Percentiles rank a stretch among this genome's conserved stretches.
Conservation (phyloP, 2,888 invertebrate species). For the Trissonchulus latispiculum region DNA sequence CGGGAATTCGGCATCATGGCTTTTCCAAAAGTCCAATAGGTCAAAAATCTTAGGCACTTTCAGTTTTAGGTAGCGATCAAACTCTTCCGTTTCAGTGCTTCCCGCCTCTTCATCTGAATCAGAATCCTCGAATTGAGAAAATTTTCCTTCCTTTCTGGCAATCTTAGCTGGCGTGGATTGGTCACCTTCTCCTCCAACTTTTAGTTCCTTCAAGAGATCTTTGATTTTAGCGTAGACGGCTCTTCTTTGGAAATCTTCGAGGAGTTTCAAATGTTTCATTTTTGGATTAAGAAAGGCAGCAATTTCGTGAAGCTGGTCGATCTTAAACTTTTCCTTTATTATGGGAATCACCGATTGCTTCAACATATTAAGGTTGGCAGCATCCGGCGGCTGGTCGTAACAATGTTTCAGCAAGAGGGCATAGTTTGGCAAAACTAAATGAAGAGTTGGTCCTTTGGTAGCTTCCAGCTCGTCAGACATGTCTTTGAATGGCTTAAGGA, state of each 20-base stretch:
- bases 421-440: not conserved
- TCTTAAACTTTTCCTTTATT: not conserved
- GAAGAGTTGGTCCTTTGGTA: not conserved
- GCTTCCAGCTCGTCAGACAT: not conserved
- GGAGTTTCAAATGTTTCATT: not conserved
- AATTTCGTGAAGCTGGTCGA: not conserved
- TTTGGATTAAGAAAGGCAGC: conserved; percentile 2
- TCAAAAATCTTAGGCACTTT: not conserved
- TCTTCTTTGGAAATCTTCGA: too few species aligned
- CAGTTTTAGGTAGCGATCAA: conserved; percentile 1
- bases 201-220: too few species aligned
- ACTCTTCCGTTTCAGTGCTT: too few species aligned
- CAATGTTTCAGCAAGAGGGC: not conserved
- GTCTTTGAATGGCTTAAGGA: not conserved
- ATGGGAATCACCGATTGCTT: not conserved
- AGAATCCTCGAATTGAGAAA: not conserved
- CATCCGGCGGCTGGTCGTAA: not conserved
- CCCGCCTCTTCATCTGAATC: not conserved
- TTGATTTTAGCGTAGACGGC: too few species aligned
- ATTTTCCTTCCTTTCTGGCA: too few species aligned
- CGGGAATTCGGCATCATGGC: not conserved
- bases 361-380: not conserved
- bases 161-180: too few species aligned
- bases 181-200: too few species aligned
- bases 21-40: not conserved